Evolutionary conservation across 1,140 invertebrate genomes (phyloP).

Genomic region (Calephelis nemesis): DNA sequence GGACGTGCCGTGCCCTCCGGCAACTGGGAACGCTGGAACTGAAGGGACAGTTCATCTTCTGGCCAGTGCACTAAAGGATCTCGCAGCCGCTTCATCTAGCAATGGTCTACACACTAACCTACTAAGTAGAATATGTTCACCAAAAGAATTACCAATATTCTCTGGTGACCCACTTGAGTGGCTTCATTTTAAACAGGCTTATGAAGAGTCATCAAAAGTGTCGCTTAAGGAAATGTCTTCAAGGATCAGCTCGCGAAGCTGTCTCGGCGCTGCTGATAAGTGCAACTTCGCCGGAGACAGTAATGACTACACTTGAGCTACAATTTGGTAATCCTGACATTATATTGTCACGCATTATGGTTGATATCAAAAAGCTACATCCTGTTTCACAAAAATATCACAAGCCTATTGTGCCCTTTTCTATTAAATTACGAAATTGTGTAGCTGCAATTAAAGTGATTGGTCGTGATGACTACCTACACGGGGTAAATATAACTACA

Average conservation of each 20-base stretch:
- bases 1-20: too few relatives aligned
- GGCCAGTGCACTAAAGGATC: conserved; percentile 10
- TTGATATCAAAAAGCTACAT: conserved; percentile 19
- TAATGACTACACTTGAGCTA: neutral
- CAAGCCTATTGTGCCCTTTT: too few relatives aligned
- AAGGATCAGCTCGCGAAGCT: conserved; percentile 36
- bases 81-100: conserved; percentile 5
- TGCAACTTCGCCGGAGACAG: neutral
- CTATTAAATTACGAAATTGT: too few relatives aligned
- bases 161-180: conserved; percentile 34
- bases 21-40: too few relatives aligned
- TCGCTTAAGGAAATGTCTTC: conserved; percentile 31
- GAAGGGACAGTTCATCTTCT: too few relatives aligned
- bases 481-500: conserved; percentile 3
- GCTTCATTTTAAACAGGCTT: conserved; percentile 35
- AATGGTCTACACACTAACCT: conserved; percentile 12
- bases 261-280: conserved; percentile 36
- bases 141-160: conserved; percentile 29
- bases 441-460: conserved; percentile 11
- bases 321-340: neutral
- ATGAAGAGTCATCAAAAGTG: conserved; percentile 28
- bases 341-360: neutral
- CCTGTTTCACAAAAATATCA: conserved; percentile 19
- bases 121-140: conserved; percentile 10
- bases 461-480: conserved; percentile 20